Percentiles rank a stretch among this genome's conserved stretches.
Evolutionary conservation across 2,113 vertebrate species (phyloP).

Genomic region (Larimichthys crocea): DNA sequence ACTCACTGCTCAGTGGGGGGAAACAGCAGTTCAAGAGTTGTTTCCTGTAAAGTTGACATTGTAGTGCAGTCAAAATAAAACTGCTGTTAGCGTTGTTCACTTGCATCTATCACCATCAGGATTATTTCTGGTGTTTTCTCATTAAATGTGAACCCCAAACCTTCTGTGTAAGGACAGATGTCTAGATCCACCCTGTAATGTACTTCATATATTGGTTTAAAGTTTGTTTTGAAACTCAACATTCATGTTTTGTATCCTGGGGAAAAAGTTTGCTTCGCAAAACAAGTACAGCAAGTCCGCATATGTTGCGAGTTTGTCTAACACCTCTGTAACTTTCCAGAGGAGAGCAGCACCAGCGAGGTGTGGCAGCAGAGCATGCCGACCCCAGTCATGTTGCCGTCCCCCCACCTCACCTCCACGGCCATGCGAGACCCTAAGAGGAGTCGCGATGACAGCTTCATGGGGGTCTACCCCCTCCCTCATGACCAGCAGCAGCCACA

Average conservation of each 20-base stretch:
- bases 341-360: constrained; percentile 98
- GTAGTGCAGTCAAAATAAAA: neutral
- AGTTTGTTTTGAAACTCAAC: constrained; percentile 1
- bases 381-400: constrained; percentile 96
- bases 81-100: neutral
- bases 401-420: constrained; percentile 95
- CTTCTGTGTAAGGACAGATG: neutral
- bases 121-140: neutral
- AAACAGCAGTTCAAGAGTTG: neutral
- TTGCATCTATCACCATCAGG: neutral
- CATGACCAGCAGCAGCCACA: constrained; percentile 88
- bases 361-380: constrained; percentile 95
- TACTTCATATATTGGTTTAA: neutral
- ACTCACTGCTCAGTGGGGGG: accelerated
- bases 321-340: constrained; percentile 77
- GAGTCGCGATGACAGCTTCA: constrained; percentile 93
- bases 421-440: constrained; percentile 97
- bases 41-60: neutral
- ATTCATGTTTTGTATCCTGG: neutral
- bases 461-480: constrained; percentile 95
- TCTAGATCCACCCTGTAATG: neutral
- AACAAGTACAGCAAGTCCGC: neutral
- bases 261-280: neutral
- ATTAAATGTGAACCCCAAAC: neutral
- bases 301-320: neutral